Percentiles rank a stretch among this genome's conserved stretches.
Evolutionary conservation across 64 coral and sea anemone species (phyloP).

Genomic region (Montipora cactus): DNA sequence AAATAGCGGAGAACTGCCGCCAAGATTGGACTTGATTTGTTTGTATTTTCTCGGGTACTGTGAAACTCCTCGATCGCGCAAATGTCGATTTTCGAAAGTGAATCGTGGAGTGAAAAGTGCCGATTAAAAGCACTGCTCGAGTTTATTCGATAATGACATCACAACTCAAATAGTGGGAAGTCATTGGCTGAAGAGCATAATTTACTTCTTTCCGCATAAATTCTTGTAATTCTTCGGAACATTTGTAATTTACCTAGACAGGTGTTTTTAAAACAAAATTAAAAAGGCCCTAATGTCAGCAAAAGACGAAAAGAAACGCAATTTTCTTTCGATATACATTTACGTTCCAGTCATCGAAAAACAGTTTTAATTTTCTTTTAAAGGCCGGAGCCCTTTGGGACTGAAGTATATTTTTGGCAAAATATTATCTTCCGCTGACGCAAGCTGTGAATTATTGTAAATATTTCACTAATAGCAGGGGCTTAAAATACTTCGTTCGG

Average conservation of each 20-base stretch:
- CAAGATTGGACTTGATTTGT: not conserved
- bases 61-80: not conserved
- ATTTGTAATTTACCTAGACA: not conserved
- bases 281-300: not conserved
- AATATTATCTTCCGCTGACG: not conserved
- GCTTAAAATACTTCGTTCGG: not conserved
- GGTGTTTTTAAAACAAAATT: conserved; percentile 1
- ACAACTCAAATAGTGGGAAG: not conserved
- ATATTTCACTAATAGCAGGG: not conserved
- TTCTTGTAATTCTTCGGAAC: not conserved
- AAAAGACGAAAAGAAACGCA: not conserved
- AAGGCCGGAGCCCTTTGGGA: not conserved
- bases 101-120: not conserved
- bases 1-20: not conserved
- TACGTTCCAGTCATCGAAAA: not conserved
- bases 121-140: not conserved
- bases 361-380: not conserved
- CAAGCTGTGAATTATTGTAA: not conserved
- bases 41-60: not conserved
- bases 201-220: not conserved
- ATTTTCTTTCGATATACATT: conserved; percentile 1
- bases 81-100: not conserved
- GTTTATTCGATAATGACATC: conserved; percentile 36
- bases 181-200: not conserved
- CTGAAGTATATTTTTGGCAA: not conserved